Base-by-base conservation (phyloP, 2,888 invertebrate species). In the Dasysyrphus albostriatus region DNA sequence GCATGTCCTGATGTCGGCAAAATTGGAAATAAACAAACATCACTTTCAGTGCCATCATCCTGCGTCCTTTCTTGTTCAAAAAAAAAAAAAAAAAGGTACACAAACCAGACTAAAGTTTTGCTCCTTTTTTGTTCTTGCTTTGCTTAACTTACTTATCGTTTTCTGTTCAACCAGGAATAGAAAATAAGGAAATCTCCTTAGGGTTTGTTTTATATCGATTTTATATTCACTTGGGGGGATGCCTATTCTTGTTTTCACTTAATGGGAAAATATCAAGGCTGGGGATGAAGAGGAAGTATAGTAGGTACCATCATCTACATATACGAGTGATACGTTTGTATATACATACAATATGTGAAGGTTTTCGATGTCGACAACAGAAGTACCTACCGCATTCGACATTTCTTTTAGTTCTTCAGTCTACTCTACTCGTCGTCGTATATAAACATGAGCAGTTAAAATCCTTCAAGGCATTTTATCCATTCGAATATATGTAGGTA, bases 151-250 rank as follows among this genome's bases (percentile, higher is more conserved):
- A 54, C 56, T 51, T 75, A 39, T 75, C 44, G 65, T 65, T 56
- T 75, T 56, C 56, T 42, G 54, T 29, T 75, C 54, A 44, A 32
- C 32, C 19, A 42, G 19, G 16, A 44, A 16, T 24, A 42, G 24
- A 44, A 32, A 44, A 44, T 12, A 44, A 56, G 54, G 29, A 37
- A 54, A 16, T 0, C 19, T 44, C 32, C 42, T 65, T 54, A 7
- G 56, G 65, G 42, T 61, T 61, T 61, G 44, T 44, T 58, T 51
- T 39, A 44, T 67, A 76, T 76, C 44, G 75, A 76, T 76, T 76
- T 76, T 76, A 32, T 42, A 56, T 63, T 67, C 54, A 58, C 42
- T 67, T 37, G 47, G 16, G 56, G 69, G 54, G 42, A 19, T 47
- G 54, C 65, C 65, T 76, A 65, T 76, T 65, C 63, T 47, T 56